Base-by-base conservation (phyloP, 2,113 vertebrate species). In the Oreochromis aureus region DNA sequence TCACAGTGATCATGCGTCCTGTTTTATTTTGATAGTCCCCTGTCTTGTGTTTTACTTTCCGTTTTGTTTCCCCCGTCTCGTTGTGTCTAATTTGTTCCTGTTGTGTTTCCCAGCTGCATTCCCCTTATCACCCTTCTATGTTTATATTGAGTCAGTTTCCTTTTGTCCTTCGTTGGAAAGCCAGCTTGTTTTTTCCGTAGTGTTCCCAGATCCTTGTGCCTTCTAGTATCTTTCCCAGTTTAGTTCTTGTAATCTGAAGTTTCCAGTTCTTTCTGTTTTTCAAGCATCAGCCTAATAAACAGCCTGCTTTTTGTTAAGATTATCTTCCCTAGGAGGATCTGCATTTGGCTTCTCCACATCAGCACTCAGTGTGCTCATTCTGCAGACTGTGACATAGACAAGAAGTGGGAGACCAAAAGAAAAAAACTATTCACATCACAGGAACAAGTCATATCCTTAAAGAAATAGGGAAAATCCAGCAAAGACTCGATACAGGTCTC, bases 111-210 rank as follows among this genome's bases (percentile, higher is more conserved):
- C 61, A 66, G 18, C 34, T 66, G 61, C 19, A 7, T n/a, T 66
- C 18, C 19, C 19, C 61, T 66, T 22, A 13, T 39, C 61, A 66
- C 10, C 1, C 61, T 0, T 39, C 34, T 39, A 8, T 66, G 61
- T 3, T 66, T 39, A 12, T 36, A 69, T 1, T 69, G 34, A 39
- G 19, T 0, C 63, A 41, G 63, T 39, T 39, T 69, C 34, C 61
- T 39, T 39, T 69, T 39, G 61, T 39, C 61, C 61, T 69, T 39
- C 0, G 2, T 0, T 39, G 34, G 34, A 39, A 66, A 39, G 61
- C 0, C 6, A 0, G 6, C 63, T 69, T 5, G 0, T 41, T 41
- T 69, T 69, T 41, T 15, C 1, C 19, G 0, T 39, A 66, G 10
- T 22, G 34, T 39, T 66, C 61, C 61, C 61, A 66, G 61, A 13